phyloP scores from a whole-genome alignment of 2,888 invertebrate genomes.

The Dexiosoma caninum region DNA sequence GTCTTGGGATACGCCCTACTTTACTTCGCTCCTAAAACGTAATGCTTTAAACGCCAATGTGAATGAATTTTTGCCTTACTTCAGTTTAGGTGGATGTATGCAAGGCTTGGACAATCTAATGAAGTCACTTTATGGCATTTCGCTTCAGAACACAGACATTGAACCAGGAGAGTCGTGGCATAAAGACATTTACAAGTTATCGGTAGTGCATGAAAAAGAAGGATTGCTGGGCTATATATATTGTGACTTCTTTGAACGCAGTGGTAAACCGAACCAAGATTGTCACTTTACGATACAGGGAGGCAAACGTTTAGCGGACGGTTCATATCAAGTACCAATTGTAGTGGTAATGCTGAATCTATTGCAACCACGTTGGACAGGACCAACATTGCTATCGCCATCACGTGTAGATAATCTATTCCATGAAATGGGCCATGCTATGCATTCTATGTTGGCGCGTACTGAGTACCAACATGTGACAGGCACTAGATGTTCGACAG shows the following conservation, averaged over 20 bases:
- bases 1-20: slow-evolving; percentile 94
- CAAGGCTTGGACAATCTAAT: slow-evolving; percentile 96
- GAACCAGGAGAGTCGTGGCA: slow-evolving; percentile 92
- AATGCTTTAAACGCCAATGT: slow-evolving; percentile 84
- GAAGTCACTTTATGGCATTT: slow-evolving; percentile 88
- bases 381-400: slow-evolving; percentile 88
- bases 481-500: slow-evolving; percentile 97
- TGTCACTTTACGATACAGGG: slow-evolving; percentile 99
- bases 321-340: slow-evolving; percentile 92
- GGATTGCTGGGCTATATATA: slow-evolving; percentile 95
- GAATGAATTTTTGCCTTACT: slow-evolving; percentile 89
- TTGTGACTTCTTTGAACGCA: slow-evolving; percentile 96
- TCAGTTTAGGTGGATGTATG: slow-evolving; percentile 96
- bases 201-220: slow-evolving; percentile 89
- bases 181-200: slow-evolving; percentile 92
- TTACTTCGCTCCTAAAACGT: slow-evolving; percentile 85
- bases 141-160: slow-evolving; percentile 85
- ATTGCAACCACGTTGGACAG: slow-evolving; percentile 85
- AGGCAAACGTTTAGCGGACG: slow-evolving; percentile 87
- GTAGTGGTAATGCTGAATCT: slow-evolving; percentile 96
- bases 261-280: slow-evolving; percentile 96
- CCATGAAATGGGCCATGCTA: slow-evolving; percentile 99
- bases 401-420: slow-evolving; percentile 96
- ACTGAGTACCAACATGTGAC: slow-evolving; percentile 98
- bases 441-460: slow-evolving; percentile 98